Evolutionary conservation across 2,113 vertebrate species (phyloP), one percentile per base, ranked within the genome.

Genomic region (Sardina pilchardus): DNA sequence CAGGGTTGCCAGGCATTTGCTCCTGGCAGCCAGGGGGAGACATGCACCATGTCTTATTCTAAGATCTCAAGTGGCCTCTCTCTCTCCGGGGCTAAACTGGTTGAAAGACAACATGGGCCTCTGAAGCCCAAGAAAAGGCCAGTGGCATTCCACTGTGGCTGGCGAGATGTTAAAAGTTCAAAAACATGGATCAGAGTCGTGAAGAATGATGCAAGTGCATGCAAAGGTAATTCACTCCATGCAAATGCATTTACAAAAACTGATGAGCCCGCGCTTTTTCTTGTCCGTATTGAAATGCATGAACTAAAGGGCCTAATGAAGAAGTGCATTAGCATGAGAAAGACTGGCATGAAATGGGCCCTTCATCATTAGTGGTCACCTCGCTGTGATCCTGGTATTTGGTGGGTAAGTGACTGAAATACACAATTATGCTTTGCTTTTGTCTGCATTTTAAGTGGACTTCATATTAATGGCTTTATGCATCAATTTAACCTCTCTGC

Each of bases 11-110:
- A 19, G 71, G 30, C 71, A 16, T 78, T 30, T 75, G 67, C 30
- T 75, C 26, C 67, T 75, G 67, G 30, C 71, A 78, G 71, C 71
- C 71, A 78, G 71, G 71, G 71, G 71, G 71, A 78, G 71, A 78
- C 71, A 78, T 78, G 71, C 21, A 34, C 30, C 71, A 36, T 34
- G 6, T 17, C 63, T 71, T 71, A 16, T 71, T 71, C 34, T 71
- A 71, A 78, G 34, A 36, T 36, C 36, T 16, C 71, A 78, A 78
- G 12, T 36, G 4, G 0, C 67, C 16, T 34, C 67, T 16, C 9
- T 10, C 16, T 34, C 67, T 16, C 9, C 3, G 26, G 14, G 34
- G 30, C 71, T 36, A 14, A 39, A 12, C 9, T 24, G 71, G 30
- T 14, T 78, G 5, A 36, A 36, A 63, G 24, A 71, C 48, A 12